Base-by-base conservation (phyloP, 1,140 invertebrate genomes). In the Phthorimaea operculella region DNA sequence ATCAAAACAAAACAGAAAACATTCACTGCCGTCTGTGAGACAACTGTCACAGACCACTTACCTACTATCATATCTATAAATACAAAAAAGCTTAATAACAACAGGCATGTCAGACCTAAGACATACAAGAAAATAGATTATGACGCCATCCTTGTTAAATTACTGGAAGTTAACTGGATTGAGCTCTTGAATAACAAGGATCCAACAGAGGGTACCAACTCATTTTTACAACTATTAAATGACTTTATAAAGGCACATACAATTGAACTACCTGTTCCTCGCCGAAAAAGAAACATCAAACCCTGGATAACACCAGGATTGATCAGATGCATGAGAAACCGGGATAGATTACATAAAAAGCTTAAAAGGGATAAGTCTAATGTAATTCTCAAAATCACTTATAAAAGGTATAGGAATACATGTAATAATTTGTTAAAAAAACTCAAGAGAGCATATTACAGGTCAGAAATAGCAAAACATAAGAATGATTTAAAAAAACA, bases 351-450 rank as follows among this genome's bases (percentile, higher is more conserved):
- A 4, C 55, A 57, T 18, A 1, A 34, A 18, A 45, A 45, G 4
- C 36, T 48, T 0, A 52, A 34, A 52, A 51, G 52, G 47, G 15
- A 44, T 34, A 36, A 34, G 5, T 11, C 45, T 21, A 48, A 52
- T 18, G 4, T 14, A 15, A 50, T 52, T 1, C 9, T 47, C 11
- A 16, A 21, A 47, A 52, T 34, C 10, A 51, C 49, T 21, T 57
- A 57, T 42, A 57, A 52, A 18, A 28, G 39, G 21, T 57, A 57
- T 33, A 51, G 55, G 14, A 57, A 57, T 33, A 12, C n/a, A 4
- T 57, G 50, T 28, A 51, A 57, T 36, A 11, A 16, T 33, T 17
- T 57, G 14, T 45, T 57, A 52, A 45, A 52, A 45, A 57, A 57
- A n/a, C 9, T 44, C 33, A 57, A 57, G 34, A 6, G 21, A 45